Evolutionary conservation across 2,113 vertebrate species (phyloP), one percentile per base, ranked within the genome.

Genomic region (Hippocampus barbouri): DNA sequence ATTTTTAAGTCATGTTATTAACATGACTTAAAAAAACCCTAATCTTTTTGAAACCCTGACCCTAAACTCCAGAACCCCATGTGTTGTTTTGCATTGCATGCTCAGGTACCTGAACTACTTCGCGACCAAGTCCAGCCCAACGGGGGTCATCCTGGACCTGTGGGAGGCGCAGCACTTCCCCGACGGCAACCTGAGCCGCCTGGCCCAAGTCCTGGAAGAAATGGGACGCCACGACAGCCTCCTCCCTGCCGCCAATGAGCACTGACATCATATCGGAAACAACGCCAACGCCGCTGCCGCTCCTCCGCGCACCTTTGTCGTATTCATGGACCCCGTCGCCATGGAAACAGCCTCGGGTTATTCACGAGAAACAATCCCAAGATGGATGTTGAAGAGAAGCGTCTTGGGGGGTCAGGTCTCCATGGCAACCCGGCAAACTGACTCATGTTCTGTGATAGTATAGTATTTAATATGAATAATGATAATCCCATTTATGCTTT

Each of bases 131-230:
- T 96, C 97, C 0, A 99, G 95, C 85, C 97, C 97, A 0, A 99
- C 97, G 0, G 97, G 97, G 0, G 97, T 98, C 69, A 98, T 99
- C 87, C 86, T 99, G 89, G 97, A 99, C 92, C 93, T 99, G 30
- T 99, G 97, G 97, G 97, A 99, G 91, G 96, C 97, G 41, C 97
- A 97, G 90, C 96, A 99, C 91, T 98, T 97, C 81, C 96, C 96
- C 0, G 97, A 98, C 0, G 97, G 97, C 78, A 98, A 98, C 89
- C 93, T 99, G 74, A 95, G 94, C 83, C 91, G 92, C 79, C 92
- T 99, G 86, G 97, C 97, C 1, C 94, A 96, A 0, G 97, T 98
- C 25, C 89, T 99, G 70, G 97, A 99, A 87, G 96, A 98, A 85
- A 99, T 99, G 97, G 97, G 97, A 74, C 94, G 96, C 80, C 95